These are phyloP conservation scores for Pipistrellus pygmaeus DNA, from an alignment of 2,797 vertebrate species.

Conservation along the genomic window DNA sequence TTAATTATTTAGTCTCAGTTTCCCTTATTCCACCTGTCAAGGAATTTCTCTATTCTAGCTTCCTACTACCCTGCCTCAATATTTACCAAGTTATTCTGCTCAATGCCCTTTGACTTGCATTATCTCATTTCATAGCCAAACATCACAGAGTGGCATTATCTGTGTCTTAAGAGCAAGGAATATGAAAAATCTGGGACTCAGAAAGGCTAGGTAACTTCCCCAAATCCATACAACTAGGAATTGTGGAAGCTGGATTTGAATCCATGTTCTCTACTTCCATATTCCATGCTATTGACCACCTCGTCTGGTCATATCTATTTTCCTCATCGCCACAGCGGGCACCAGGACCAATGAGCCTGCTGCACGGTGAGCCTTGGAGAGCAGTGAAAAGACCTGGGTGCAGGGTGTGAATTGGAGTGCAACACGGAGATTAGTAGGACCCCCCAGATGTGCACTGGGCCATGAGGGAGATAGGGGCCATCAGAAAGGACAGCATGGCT, in stretches of 20 bases:
- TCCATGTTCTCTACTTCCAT: background rate
- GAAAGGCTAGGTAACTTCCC: background rate
- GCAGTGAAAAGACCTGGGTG: background rate
- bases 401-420: too few relatives aligned
- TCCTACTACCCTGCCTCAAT: background rate
- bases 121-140: background rate
- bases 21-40: background rate
- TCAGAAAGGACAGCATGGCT: background rate
- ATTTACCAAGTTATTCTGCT: background rate
- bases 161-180: background rate
- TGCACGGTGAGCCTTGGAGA: background rate
- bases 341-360: background rate
- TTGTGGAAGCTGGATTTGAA: background rate
- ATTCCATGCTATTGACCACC: background rate
- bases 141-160: background rate
- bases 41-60: background rate
- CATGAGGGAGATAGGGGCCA: background rate
- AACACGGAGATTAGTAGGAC: rapidly evolving
- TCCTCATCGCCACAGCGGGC: background rate
- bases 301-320: background rate
- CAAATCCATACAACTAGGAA: background rate
- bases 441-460: background rate
- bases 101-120: background rate
- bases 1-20: background rate
- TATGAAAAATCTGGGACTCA: background rate